Conservation (phyloP, 2,888 invertebrate species). For the Acanthopleura granulata region DNA sequence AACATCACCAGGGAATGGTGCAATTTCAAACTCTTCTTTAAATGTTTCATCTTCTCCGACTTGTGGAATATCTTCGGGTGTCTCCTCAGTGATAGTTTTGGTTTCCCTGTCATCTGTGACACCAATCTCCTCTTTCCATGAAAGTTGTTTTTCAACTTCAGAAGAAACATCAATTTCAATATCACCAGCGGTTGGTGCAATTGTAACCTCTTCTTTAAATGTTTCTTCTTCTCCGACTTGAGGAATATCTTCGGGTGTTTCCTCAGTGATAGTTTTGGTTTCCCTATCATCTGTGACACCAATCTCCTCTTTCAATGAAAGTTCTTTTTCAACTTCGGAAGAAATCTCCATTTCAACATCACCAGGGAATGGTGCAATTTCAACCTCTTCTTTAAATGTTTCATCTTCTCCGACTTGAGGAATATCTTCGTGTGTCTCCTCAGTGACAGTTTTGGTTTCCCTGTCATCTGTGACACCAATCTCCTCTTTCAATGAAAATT, state of each 20-base stretch:
- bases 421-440: background rate
- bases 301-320: background rate
- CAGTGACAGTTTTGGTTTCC: background rate
- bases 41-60: background rate
- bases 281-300: background rate
- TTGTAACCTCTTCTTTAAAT: background rate
- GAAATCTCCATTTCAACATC: slow-evolving; percentile 1
- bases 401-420: background rate
- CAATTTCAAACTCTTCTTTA: background rate
- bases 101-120: background rate
- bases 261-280: background rate
- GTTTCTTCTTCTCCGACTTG: background rate
- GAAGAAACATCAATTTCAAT: slow-evolving; percentile 1
- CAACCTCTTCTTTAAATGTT: background rate
- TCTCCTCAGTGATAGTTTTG: background rate
- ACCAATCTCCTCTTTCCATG: background rate
- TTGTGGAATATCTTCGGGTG: background rate
- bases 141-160: background rate
- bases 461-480: background rate
- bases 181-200: background rate
- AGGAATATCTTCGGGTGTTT: background rate
- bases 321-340: background rate
- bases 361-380: background rate
- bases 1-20: background rate
- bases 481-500: background rate